Base-by-base conservation (phyloP, 2,797 vertebrate genomes). In the Poeciliopsis presidionis region DNA sequence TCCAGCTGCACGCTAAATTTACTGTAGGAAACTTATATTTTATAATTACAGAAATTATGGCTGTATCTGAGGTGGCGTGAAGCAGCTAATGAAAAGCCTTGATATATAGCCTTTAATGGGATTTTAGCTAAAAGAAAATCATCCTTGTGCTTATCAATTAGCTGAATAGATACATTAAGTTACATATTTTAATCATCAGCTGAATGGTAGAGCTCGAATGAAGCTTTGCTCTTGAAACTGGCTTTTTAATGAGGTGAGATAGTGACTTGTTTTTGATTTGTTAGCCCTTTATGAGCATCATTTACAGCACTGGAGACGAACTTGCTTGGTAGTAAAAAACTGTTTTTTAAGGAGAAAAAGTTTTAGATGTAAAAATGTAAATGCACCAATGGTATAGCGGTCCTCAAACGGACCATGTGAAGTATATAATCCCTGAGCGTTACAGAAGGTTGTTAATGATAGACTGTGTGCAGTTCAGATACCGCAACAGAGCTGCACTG, bases 161-260 rank as follows among this genome's bases (percentile, higher is more conserved):
- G 83, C 90, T 85, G 93, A 94, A 95, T 94, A 90, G 90, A 94
- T 90, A 91, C 81, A 92, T 93, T 92, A 92, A 91, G 83, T 90
- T 94, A 92, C 92, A 93, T 91, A 86, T 93, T 92, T 94, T 91
- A 93, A 95, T 94, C 94, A 94, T 92, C 92, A 94, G 91, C 95
- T 94, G 92, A 94, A 94, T 91, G 77, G 74, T 84, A 84, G 87
- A 91, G 89, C 82, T 79, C 80, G 94, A 95, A 94, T 94, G 92
- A 95, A 92, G 87, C 92, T 94, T 92, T 92, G 87, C 89, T 87
- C 76, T 79, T 86, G 85, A 87, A 95, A 95, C 96, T 94, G 91
- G 84, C 78, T 67, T 94, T 95, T 95, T 95, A 94, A 96, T 90
- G 92, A 95, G 87, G 86, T 88, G 81, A 84, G 90, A 93, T 91